Evolutionary conservation across 2,113 vertebrate species (phyloP), one percentile per base, ranked within the genome.

Genomic region (Orthonyx spaldingii): DNA sequence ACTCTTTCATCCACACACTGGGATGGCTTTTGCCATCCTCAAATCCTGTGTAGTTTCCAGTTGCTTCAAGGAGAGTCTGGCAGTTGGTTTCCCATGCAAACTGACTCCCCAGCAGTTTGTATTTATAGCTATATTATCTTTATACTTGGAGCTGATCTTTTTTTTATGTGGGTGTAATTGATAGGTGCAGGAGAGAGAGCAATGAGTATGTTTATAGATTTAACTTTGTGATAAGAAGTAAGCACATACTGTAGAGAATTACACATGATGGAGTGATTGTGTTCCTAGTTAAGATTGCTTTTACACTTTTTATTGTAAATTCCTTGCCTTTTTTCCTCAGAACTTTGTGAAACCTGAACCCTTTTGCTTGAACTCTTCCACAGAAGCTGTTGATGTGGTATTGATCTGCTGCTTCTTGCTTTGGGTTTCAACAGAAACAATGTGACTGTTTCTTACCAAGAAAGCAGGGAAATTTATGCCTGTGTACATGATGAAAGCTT

Each of bases 371-470:
- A 88, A 44, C 30, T n/a, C 5, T 83, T 87, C 27, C 53, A 37
- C 5, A 1, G n/a, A 30, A 85, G 57, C 5, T 47, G 11, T 64
- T 0, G 0, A 28, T 83, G 42, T 20, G 59, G 50, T 46, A 60
- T 53, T 49, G 39, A 35, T 89, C 52, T 93, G 20, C 52, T 85
- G 52, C 35, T 93, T 41, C 52, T 56, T 60, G 10, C 2, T 84
- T 80, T 66, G 68, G 32, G 4, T 80, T 77, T 60, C 63, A 76
- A 14, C 35, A 77, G 41, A 91, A 80, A 53, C 32, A 3, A 65
- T 35, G 16, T 30, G 28, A 18, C 23, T 74, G 6, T 85, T 75
- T 88, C 39, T 66, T 66, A 90, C 37, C 24, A 42, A 56, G 70
- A 92, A 66, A 72, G 19, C 42, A 52, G 33, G 28, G 50, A 77